These are phyloP conservation scores for Camponotus vicinus DNA, from an alignment of 1,140 invertebrate species.

Conservation along the genomic window DNA sequence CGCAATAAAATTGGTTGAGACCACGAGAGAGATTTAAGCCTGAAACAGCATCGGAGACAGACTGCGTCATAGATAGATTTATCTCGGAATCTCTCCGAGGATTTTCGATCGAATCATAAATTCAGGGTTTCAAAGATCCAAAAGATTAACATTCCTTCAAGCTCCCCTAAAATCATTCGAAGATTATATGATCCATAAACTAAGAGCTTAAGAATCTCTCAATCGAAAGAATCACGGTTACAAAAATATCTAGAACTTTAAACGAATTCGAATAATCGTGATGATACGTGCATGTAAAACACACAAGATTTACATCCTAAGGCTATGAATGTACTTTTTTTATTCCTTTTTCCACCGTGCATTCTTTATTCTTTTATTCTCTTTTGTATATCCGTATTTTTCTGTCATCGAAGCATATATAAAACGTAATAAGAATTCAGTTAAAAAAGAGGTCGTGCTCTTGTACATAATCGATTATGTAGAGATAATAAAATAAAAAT, in stretches of 20 bases:
- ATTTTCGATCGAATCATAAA: constrained; percentile 29
- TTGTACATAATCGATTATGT: background rate
- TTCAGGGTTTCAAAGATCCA: constrained; percentile 8
- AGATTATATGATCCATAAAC: constrained; percentile 28
- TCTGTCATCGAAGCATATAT: background rate
- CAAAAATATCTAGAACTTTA: background rate
- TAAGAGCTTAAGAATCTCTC: background rate
- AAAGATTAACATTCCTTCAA: constrained; percentile 29
- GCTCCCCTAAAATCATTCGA: background rate
- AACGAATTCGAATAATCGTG: constrained; percentile 7
- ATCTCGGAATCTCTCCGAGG: background rate
- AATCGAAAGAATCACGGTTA: background rate
- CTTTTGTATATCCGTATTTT: background rate
- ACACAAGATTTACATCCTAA: background rate
- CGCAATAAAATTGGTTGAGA: background rate
- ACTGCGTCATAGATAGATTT: background rate
- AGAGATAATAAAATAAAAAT: background rate
- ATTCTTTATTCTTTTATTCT: background rate
- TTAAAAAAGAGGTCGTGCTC: background rate
- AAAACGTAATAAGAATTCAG: background rate
- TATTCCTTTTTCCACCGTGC: background rate
- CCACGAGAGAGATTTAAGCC: background rate
- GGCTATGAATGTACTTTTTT: background rate
- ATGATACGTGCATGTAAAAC: background rate
- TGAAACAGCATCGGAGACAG: background rate